Evolutionary conservation across 2,888 invertebrate species (phyloP).

Genomic region (Heliconius aoede): DNA sequence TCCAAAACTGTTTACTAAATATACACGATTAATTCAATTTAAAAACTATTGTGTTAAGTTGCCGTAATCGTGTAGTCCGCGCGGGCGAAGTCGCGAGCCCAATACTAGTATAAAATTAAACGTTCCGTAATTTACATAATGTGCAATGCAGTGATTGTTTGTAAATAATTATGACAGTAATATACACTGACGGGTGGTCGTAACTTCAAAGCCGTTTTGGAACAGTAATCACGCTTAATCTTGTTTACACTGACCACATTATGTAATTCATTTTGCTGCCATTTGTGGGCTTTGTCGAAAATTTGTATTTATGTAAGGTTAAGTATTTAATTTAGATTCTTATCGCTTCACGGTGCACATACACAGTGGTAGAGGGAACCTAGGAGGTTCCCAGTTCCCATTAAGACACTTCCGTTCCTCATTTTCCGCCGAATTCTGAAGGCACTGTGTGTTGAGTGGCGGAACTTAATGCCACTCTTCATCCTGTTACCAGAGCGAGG

Average conservation of each 20-base stretch:
- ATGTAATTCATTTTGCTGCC: neutral
- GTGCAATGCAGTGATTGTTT: neutral
- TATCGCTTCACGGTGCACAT: neutral
- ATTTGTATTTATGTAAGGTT: neutral
- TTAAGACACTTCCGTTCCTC: neutral
- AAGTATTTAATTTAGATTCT: neutral
- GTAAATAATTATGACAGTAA: slow-evolving; percentile 20
- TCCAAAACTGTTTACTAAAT: too few species aligned
- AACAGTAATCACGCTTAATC: slow-evolving; percentile 10
- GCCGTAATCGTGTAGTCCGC: too few species aligned
- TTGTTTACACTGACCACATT: neutral
- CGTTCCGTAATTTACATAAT: slow-evolving; percentile 8
- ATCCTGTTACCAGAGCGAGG: too few species aligned
- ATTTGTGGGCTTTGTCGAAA: neutral
- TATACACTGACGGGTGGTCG: neutral
- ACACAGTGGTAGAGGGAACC: neutral
- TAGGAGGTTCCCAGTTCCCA: neutral
- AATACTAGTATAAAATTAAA: neutral
- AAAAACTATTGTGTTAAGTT: too few species aligned
- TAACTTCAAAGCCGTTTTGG: slow-evolving; percentile 9
- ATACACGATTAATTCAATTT: too few species aligned
- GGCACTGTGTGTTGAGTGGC: too few species aligned
- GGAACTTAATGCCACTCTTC: too few species aligned
- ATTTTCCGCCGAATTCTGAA: too few species aligned
- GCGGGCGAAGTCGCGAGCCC: too few species aligned